A percentile compares a stretch with the other conserved stretches of the same genome.
phyloP scores from a whole-genome alignment of 2,113 vertebrate genomes.

The Cephalopholis sonnerati region DNA sequence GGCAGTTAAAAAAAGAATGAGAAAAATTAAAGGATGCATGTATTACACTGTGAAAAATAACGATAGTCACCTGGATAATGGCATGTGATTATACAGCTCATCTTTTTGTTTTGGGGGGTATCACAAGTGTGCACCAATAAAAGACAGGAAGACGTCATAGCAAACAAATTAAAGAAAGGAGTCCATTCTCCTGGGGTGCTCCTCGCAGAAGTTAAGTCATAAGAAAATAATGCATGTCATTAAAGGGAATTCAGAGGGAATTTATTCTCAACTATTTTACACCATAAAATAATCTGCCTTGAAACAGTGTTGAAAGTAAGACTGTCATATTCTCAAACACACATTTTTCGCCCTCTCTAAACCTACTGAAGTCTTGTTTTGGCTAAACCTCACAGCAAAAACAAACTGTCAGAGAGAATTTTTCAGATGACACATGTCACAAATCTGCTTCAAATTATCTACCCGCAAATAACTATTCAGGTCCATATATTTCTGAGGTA shows the following conservation, averaged over 20 bases:
- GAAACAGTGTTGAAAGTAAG: not conserved
- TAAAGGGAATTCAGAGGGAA: not conserved
- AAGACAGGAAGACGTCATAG: not conserved
- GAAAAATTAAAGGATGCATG: slow-evolving; percentile 59
- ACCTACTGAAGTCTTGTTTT: not conserved
- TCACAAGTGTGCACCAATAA: slow-evolving; percentile 23
- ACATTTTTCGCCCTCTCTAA: not conserved
- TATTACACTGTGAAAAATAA: slow-evolving; percentile 48
- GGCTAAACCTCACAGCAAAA: not conserved
- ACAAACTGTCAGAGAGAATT: slow-evolving; percentile 9
- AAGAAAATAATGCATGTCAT: not conserved
- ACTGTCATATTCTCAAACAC: slow-evolving; percentile 9
- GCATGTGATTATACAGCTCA: slow-evolving; percentile 29
- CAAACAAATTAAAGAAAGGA: not conserved
- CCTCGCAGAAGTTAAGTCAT: not conserved
- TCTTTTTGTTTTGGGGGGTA: slow-evolving; percentile 26
- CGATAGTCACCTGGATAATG: slow-evolving; percentile 36
- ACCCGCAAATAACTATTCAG: slow-evolving; percentile 26
- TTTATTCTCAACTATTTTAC: not conserved
- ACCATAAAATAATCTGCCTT: not conserved
- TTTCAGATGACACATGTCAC: slow-evolving; percentile 17
- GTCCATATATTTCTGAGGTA: slow-evolving; percentile 27
- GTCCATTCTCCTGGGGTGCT: not conserved
- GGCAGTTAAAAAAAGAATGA: slow-evolving; percentile 55
- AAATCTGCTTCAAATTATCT: slow-evolving; percentile 50